Base-by-base conservation (phyloP, 2,113 vertebrate species). In the Rhombomys opimus region DNA sequence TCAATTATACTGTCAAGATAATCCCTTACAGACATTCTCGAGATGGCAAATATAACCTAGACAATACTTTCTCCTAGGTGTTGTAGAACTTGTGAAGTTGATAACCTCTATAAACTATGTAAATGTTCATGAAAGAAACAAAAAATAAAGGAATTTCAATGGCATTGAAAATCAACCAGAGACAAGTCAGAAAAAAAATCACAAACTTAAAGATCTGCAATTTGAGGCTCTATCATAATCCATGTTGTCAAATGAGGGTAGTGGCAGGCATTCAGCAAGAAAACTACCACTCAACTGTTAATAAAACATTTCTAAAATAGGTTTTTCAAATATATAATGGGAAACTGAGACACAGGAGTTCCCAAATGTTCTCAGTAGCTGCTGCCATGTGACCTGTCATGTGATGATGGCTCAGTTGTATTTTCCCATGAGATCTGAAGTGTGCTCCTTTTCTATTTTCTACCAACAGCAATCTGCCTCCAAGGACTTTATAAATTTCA, bases 391-490 rank as follows among this genome's bases (percentile, higher is more conserved):
- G 54, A 54, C 54, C 30, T 7, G 70, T 70, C 52, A n/a, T 23
- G 11, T 41, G 35, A 22, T 41, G 35, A 41, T 46, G 78, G 38
- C 41, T 80, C 54, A 87, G 54, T 70, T 68, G 90, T 41, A 63
- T 52, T 78, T 94, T 82, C 90, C 86, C 41, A 70, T 38, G 67
- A 90, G 25, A 89, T 72, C 68, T 90, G 81, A 88, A 94, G 7
- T 52, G 87, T 87, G 94, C 22, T 57, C 50, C 77, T 92, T 78
- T 89, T 72, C 65, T 68, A n/a, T 95, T 96, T 89, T 93, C 59
- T 91, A 76, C 41, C 18, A 30, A 80, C 54, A 75, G 7, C n/a
- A 57, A 54, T 86, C 63, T 91, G 68, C 75, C 72, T 70, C 76
- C 81, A 70, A 63, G 89, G 75, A 87, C 63, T 89, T 41, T 0